phyloP scores from a whole-genome alignment of 2,888 invertebrate species.

The Zygothrica quintamaculata region DNA sequence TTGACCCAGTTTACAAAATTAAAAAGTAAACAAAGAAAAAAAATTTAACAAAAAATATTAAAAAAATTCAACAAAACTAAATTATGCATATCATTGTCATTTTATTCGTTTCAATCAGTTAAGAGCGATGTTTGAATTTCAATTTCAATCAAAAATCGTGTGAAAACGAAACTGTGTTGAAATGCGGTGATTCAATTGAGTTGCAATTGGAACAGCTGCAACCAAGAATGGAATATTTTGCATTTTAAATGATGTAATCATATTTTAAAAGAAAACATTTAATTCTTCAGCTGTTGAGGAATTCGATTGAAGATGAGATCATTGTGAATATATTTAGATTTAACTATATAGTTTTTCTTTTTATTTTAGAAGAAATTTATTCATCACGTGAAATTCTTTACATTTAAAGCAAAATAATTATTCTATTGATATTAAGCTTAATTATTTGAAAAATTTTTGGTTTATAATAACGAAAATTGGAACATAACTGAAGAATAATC shows the following conservation, averaged over 20 bases:
- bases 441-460: too few species aligned
- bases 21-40: slow-evolving; percentile 6
- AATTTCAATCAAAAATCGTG: slow-evolving; percentile 57
- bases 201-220: slow-evolving; percentile 20
- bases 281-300: not conserved
- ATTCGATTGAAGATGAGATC: too few species aligned
- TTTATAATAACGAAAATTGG: too few species aligned
- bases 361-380: too few species aligned
- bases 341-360: too few species aligned
- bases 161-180: slow-evolving; percentile 41
- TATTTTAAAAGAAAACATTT: not conserved
- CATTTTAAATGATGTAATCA: slow-evolving; percentile 34
- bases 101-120: slow-evolving; percentile 49
- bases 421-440: too few species aligned
- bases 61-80: slow-evolving; percentile 2
- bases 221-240: slow-evolving; percentile 26
- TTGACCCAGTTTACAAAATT: slow-evolving; percentile 57
- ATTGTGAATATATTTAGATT: too few species aligned
- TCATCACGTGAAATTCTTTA: too few species aligned
- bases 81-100: slow-evolving; percentile 18
- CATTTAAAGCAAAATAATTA: too few species aligned
- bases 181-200: slow-evolving; percentile 45
- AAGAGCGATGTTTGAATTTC: slow-evolving; percentile 57
- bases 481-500: too few species aligned
- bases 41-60: too few species aligned